Conservation (phyloP, 2,797 vertebrate genomes). For the Poecilia gillii region DNA sequence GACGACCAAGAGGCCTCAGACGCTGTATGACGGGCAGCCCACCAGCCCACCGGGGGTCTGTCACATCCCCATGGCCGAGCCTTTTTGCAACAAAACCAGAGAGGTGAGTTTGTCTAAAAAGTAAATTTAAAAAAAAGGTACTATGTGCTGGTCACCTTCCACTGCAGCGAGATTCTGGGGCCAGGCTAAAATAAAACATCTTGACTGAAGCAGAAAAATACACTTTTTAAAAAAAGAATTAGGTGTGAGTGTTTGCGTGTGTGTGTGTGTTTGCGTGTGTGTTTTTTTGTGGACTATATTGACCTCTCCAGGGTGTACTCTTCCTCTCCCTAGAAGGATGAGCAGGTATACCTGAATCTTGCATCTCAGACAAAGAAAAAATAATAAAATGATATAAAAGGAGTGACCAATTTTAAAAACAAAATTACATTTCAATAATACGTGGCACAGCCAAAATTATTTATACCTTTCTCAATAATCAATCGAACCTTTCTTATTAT, state of each 20-base stretch:
- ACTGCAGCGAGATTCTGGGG: too few species aligned
- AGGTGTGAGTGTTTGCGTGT: not conserved
- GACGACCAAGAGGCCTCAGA: constrained; percentile 90
- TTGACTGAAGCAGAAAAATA: not conserved
- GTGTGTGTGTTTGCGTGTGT: not conserved
- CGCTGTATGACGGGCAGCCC: constrained; percentile 88
- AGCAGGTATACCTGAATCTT: not conserved
- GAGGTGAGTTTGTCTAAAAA: constrained; percentile 80
- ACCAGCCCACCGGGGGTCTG: constrained; percentile 87
- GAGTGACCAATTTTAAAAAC: not conserved
- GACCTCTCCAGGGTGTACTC: not conserved
- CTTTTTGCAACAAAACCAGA: constrained; percentile 94
- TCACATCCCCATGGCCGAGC: constrained; percentile 95
- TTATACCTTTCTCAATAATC: not conserved
- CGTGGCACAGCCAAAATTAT: not conserved
- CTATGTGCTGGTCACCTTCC: not conserved
- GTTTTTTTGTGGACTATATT: not conserved
- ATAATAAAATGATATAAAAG: not conserved
- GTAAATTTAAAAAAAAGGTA: not conserved
- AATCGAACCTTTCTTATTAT: not conserved
- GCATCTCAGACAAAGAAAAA: not conserved
- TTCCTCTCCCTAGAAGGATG: not conserved
- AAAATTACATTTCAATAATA: too few species aligned
- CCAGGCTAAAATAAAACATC: not conserved
- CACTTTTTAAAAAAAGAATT: not conserved